Evolutionary conservation across 2,113 vertebrate genomes (phyloP).

Genomic region (Daphoenositta chrysoptera): DNA sequence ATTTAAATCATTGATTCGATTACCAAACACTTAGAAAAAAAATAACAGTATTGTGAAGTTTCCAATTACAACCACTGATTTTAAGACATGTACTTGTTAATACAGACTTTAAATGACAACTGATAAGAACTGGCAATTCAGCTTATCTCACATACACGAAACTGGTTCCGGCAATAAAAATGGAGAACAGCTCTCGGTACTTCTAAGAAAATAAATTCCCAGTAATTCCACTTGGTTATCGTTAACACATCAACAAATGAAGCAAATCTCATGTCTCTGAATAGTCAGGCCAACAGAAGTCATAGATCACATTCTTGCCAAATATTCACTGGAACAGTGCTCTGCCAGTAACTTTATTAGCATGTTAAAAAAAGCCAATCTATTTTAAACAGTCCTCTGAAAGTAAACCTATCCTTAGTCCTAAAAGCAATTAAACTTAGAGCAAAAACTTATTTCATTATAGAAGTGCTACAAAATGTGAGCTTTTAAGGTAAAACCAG

Average conservation of each 20-base stretch:
- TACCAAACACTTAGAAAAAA: background rate
- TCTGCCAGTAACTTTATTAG: background rate
- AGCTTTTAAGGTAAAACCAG: background rate
- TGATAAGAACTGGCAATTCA: rapidly evolving
- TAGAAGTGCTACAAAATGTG: background rate
- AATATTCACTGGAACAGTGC: background rate
- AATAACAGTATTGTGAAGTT: background rate
- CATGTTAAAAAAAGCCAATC: background rate
- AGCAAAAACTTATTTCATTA: background rate
- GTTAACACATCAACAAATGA: background rate
- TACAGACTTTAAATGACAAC: background rate
- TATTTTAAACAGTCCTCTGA: background rate
- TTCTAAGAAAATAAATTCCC: background rate
- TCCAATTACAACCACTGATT: background rate
- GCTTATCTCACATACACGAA: rapidly evolving
- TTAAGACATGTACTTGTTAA: background rate
- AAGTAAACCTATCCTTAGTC: background rate
- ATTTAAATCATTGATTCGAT: background rate
- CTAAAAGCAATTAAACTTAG: background rate
- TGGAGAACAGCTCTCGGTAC: background rate
- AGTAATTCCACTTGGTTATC: background rate
- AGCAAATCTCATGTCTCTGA: background rate
- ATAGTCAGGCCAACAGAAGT: background rate
- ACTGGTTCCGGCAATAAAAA: background rate
- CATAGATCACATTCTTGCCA: background rate